Evolutionary conservation across 2,888 invertebrate genomes (phyloP).

Genomic region (Napeogenes inachia): DNA sequence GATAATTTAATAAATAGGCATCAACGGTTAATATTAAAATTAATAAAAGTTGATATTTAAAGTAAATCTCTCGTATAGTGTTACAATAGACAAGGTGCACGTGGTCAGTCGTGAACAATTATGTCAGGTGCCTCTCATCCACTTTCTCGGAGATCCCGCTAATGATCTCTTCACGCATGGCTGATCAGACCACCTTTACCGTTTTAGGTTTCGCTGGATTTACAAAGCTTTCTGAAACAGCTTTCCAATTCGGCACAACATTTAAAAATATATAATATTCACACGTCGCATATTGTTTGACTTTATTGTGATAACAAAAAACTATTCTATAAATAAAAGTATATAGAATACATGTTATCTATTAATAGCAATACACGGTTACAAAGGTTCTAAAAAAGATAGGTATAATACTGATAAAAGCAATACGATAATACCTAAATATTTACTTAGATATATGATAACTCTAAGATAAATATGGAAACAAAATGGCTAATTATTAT

Average conservation of each 20-base stretch:
- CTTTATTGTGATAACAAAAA: neutral
- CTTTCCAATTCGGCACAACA: conserved; percentile 17
- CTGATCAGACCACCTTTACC: conserved; percentile 36
- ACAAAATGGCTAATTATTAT: too few species aligned
- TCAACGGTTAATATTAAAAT: neutral
- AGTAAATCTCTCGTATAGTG: conserved; percentile 24
- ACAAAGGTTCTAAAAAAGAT: too few species aligned
- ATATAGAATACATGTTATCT: too few species aligned
- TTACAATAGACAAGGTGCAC: conserved; percentile 36
- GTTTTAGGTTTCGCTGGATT: conserved; percentile 25
- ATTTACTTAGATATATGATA: too few species aligned
- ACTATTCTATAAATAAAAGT: too few species aligned
- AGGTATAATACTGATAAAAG: too few species aligned
- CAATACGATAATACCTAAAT: too few species aligned
- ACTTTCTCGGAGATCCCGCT: conserved; percentile 54
- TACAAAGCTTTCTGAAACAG: conserved; percentile 21
- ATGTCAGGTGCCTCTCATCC: conserved; percentile 65
- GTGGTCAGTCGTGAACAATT: conserved; percentile 52
- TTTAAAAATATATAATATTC: neutral
- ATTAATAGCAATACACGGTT: too few species aligned
- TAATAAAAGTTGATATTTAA: neutral
- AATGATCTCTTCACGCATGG: conserved; percentile 41
- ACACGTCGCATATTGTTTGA: neutral
- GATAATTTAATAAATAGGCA: neutral
- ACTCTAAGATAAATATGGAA: too few species aligned